Evolutionary conservation across 35 echinoderm and acorn worm genomes (phyloP), one percentile per base, ranked within the genome.

Genomic region (Nesometra sesokonis): DNA sequence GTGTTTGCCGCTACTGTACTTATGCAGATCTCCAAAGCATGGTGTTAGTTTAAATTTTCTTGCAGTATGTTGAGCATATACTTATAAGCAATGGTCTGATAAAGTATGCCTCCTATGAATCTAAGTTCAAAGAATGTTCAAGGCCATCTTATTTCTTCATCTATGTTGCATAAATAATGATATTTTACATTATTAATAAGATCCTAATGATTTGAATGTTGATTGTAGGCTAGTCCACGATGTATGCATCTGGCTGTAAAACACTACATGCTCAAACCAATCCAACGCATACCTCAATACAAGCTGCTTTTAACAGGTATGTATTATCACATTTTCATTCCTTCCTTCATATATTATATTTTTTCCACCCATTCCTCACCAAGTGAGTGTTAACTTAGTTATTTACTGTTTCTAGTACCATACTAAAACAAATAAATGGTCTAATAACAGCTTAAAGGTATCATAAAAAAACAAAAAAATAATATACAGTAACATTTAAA

Each of bases 211-310:
- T 81, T 90, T 38, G 33, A n/a, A n/a, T n/a, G n/a, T n/a, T n/a
- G n/a, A n/a, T 46, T 92, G 13, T 82, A 98, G 95, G 77, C 82
- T 21, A 94, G 92, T 88, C 23, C 32, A 67, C 77, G 90, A 13
- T 98, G 95, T 76, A 80, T 85, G 81, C 94, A 82, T 86, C 77
- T 98, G 5, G 86, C 89, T 0, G 77, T 98, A 8, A 90, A 88
- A 27, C 95, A 98, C 57, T 91, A 98, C 87, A 98, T 98, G 92
- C 77, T 98, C 90, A 98, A 98, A 86, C 95, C 95, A 35, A 90
- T 98, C 0, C 95, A 98, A 76, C 82, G 95, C 31, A 98, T 98
- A 81, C 95, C 95, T 32, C 95, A 98, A 85, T 94, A 97, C 84
- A 98, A 93, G 76, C 31, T 98, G 35, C 88, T 98, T 5, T 85